These are phyloP conservation scores for Sarotherodon lohbergeri DNA, from an alignment of 2,113 vertebrate genomes.

Conservation along the genomic window DNA sequence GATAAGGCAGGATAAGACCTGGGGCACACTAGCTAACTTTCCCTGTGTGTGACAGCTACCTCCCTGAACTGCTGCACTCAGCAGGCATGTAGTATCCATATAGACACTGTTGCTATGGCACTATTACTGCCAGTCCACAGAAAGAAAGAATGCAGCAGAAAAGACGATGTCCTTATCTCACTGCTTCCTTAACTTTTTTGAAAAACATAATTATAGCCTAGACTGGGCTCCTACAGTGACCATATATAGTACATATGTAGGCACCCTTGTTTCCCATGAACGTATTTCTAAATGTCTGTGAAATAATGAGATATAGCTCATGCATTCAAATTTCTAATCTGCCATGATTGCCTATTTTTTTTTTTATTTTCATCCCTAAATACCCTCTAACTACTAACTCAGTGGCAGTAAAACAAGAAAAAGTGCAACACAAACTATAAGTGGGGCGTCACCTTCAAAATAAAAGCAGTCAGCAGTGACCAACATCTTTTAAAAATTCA, in stretches of 20 bases:
- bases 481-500: neutral
- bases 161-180: neutral
- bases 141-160: neutral
- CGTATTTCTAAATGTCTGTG: neutral
- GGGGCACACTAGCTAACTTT: neutral
- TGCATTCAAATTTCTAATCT: neutral
- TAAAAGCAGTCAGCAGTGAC: neutral
- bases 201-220: neutral
- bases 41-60: neutral
- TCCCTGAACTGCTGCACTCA: neutral
- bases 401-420: neutral
- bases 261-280: neutral
- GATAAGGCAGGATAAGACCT: neutral
- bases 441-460: neutral
- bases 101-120: neutral
- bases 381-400: neutral
- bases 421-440: neutral
- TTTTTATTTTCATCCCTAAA: rapidly evolving
- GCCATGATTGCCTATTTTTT: neutral
- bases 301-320: neutral
- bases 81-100: neutral
- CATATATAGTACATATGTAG: neutral
- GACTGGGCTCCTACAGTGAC: neutral
- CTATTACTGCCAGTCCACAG: neutral
- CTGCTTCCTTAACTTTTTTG: neutral